Conservation (phyloP, 1,140 invertebrate species). For the Ceratitis capitata region DNA sequence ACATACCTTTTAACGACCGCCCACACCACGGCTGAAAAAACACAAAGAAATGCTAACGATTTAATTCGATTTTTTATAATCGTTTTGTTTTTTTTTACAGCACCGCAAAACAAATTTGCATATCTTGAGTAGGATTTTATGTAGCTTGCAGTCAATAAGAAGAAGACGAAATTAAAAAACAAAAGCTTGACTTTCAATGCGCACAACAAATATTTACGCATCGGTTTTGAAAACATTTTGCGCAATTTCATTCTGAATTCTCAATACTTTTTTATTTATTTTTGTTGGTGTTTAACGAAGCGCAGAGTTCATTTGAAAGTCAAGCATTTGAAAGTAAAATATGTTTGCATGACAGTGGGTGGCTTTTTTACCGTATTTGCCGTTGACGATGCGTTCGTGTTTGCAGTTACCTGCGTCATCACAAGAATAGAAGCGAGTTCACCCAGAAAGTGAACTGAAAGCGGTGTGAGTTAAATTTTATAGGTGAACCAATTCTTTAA, state of each 20-base stretch:
- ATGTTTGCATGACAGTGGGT: background rate
- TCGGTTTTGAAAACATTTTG: background rate
- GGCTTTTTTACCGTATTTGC: background rate
- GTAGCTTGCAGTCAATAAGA: background rate
- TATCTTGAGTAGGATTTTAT: background rate
- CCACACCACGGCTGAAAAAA: background rate
- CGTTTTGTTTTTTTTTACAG: background rate
- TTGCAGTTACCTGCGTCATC: background rate
- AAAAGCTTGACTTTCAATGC: background rate
- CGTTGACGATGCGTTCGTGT: background rate
- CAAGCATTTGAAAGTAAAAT: background rate
- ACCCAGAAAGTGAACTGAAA: too few species aligned
- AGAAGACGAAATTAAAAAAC: background rate
- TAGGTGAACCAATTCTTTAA: too few species aligned
- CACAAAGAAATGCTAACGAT: background rate
- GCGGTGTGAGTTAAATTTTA: too few species aligned
- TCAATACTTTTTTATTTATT: background rate
- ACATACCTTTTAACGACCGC: background rate
- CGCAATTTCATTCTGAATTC: background rate
- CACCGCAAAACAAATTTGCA: background rate
- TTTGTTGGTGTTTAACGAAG: background rate
- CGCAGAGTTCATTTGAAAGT: slow-evolving; percentile 21
- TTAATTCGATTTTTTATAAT: background rate
- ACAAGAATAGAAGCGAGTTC: too few species aligned
- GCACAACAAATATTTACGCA: background rate